Evolutionary conservation across 1,140 invertebrate species (phyloP).

Genomic region (Bombus waltoni): DNA sequence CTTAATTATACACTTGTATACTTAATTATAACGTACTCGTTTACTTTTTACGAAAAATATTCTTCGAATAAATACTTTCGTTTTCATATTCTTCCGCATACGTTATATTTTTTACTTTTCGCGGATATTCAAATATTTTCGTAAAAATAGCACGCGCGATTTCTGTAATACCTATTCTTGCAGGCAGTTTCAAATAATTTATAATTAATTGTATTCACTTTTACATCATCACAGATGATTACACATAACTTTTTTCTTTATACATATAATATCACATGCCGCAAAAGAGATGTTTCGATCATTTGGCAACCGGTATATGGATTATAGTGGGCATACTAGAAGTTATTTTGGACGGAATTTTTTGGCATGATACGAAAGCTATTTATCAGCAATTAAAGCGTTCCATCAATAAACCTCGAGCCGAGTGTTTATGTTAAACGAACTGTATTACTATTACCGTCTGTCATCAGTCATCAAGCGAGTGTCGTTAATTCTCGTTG

Average conservation of each 20-base stretch:
- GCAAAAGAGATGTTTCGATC: not conserved
- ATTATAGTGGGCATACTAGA: not conserved
- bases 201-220: not conserved
- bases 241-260: not conserved
- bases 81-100: no score
- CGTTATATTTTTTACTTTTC: not conserved
- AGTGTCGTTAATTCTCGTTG: conserved; percentile 7
- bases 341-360: conserved; percentile 36
- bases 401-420: conserved; percentile 24
- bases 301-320: conserved; percentile 22
- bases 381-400: conserved; percentile 48
- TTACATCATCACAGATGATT: not conserved
- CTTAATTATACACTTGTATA: no score
- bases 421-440: not conserved
- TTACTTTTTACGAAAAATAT: no score
- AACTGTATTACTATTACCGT: conserved; percentile 6
- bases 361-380: conserved; percentile 43
- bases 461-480: conserved; percentile 3
- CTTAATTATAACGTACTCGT: no score
- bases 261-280: not conserved
- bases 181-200: not conserved
- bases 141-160: no score
- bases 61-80: no score
- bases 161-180: no score
- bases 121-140: not conserved